phyloP scores from a whole-genome alignment of 2,888 invertebrate species.

The Chaitophorus viminalis region DNA sequence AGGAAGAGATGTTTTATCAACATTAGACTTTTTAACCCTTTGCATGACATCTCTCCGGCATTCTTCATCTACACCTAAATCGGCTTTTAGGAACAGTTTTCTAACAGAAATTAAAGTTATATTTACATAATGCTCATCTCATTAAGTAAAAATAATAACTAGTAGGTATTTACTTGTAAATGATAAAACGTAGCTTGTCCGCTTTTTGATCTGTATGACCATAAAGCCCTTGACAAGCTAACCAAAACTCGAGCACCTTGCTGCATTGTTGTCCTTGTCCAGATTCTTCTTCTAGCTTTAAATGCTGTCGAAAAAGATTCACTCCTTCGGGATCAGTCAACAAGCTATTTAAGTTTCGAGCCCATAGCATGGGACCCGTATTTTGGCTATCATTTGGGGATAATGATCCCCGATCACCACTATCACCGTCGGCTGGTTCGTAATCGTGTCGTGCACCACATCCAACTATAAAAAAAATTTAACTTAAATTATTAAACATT shows the following conservation, averaged over 20 bases:
- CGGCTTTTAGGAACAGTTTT: conserved; percentile 65
- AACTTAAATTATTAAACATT: neutral
- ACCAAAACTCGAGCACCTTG: conserved; percentile 86
- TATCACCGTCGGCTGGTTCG: conserved; percentile 52
- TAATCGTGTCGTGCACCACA: conserved; percentile 57
- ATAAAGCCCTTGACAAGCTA: conserved; percentile 89
- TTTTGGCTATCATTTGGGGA: conserved; percentile 72
- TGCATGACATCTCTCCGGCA: conserved; percentile 69
- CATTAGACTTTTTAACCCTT: conserved; percentile 71
- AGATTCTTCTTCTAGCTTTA: conserved; percentile 80
- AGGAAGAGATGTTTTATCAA: conserved; percentile 71
- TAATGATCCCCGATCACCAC: conserved; percentile 66
- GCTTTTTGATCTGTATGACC: conserved; percentile 71
- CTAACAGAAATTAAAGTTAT: conserved; percentile 63
- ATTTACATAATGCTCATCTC: neutral
- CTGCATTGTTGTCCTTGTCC: conserved; percentile 73
- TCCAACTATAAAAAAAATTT: conserved; percentile 64
- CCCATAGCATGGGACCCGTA: conserved; percentile 80
- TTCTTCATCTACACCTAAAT: conserved; percentile 76
- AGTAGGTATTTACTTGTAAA: conserved; percentile 53
- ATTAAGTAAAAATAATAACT: neutral
- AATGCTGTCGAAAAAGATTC: conserved; percentile 84
- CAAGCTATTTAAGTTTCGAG: conserved; percentile 82
- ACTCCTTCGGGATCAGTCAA: conserved; percentile 91
- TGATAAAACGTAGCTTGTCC: conserved; percentile 54